Conservation (phyloP, 1,140 invertebrate genomes). For the Dolichoris vasculosae region DNA sequence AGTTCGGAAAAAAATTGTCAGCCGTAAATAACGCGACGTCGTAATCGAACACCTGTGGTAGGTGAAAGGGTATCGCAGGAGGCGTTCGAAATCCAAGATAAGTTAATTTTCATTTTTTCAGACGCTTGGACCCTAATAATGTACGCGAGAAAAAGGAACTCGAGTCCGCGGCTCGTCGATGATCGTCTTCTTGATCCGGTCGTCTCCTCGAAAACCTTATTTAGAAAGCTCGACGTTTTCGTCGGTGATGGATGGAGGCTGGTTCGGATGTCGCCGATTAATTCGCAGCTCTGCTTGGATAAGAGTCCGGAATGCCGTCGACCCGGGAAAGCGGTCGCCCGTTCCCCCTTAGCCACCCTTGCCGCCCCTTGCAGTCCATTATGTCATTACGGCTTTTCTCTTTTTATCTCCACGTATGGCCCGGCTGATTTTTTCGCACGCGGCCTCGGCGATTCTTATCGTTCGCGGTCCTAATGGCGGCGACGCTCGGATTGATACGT, state of each 20-base stretch:
- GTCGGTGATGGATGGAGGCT: constrained; percentile 34
- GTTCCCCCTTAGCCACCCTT: no score
- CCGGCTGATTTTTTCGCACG: background rate
- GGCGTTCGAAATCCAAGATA: background rate
- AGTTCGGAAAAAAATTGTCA: no score
- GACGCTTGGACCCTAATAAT: background rate
- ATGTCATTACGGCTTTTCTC: constrained; percentile 35
- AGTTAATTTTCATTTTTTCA: constrained; percentile 27
- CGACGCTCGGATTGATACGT: background rate
- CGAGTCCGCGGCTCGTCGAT: background rate
- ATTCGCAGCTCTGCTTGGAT: background rate
- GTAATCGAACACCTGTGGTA: no score
- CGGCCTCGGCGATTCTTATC: constrained; percentile 7
- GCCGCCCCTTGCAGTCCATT: constrained; percentile 1
- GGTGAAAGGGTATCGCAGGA: background rate
- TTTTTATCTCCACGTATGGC: background rate
- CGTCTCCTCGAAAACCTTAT: background rate
- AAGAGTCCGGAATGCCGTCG: background rate
- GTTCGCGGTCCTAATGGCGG: background rate
- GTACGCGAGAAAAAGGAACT: background rate
- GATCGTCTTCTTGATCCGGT: no score
- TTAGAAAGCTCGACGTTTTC: constrained; percentile 7
- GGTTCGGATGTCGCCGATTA: constrained; percentile 26
- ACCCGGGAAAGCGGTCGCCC: background rate
- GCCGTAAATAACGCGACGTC: no score